A percentile compares a stretch with the other conserved stretches of the same genome.
These are phyloP conservation scores for Lithophane socia DNA, from an alignment of 2,888 invertebrate genomes.

Conservation along the genomic window DNA sequence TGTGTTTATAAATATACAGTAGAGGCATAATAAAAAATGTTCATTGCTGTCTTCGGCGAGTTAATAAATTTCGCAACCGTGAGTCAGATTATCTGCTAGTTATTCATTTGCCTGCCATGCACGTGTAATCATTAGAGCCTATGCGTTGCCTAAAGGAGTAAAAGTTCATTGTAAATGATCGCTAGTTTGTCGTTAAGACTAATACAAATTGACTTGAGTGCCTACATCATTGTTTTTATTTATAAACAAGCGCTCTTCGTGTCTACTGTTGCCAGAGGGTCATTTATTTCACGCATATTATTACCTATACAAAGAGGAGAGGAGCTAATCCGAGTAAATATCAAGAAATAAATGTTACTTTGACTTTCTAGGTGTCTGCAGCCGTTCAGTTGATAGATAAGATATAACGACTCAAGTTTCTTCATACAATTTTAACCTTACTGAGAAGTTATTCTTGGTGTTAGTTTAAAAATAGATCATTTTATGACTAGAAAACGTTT, in stretches of 20 bases:
- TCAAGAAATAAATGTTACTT: conserved; percentile 34
- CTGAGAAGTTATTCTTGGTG: conserved; percentile 16
- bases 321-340: conserved; percentile 11
- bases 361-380: conserved; percentile 19
- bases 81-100: conserved; percentile 66
- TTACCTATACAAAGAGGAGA: conserved; percentile 28
- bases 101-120: conserved; percentile 72
- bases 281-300: conserved; percentile 43
- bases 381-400: conserved; percentile 30
- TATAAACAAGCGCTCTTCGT: conserved; percentile 37
- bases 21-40: conserved; percentile 54
- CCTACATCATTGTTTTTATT: conserved; percentile 52
- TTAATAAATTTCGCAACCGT: conserved; percentile 64
- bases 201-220: conserved; percentile 67
- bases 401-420: conserved; percentile 30
- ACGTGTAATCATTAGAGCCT: conserved; percentile 72
- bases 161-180: conserved; percentile 71
- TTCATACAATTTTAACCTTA: conserved; percentile 20
- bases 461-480: conserved; percentile 38
- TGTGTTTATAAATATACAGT: conserved; percentile 55
- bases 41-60: conserved; percentile 57
- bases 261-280: conserved; percentile 27
- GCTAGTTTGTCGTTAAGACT: conserved; percentile 65
- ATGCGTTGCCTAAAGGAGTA: conserved; percentile 69
- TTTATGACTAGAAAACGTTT: conserved; percentile 24